Evolutionary conservation across 2,888 invertebrate genomes (phyloP).

Genomic region (Conops quadrifasciatus): DNA sequence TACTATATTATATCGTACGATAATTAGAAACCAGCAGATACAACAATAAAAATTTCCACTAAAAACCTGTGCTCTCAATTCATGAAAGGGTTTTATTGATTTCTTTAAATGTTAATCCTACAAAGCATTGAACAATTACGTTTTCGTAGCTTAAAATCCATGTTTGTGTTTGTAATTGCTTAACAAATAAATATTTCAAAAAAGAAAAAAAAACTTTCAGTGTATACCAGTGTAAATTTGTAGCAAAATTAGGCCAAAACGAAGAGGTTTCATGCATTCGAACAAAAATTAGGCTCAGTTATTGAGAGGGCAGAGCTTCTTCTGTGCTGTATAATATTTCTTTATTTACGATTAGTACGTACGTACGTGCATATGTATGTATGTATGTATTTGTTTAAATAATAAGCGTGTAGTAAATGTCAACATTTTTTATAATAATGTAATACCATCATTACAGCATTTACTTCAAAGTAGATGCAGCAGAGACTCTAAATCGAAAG

Average conservation of each 20-base stretch:
- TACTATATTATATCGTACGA: not conserved
- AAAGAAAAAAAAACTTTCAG: not conserved
- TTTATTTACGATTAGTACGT: not conserved
- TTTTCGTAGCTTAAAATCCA: not conserved
- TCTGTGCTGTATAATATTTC: not conserved
- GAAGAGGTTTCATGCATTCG: conserved; percentile 21
- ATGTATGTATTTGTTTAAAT: too few species aligned
- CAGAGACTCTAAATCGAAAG: too few species aligned
- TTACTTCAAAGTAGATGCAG: too few species aligned
- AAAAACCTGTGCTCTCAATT: not conserved
- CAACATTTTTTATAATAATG: too few species aligned
- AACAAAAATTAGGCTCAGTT: not conserved
- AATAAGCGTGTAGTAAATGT: too few species aligned
- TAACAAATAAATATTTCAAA: not conserved
- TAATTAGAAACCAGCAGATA: not conserved
- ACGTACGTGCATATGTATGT: too few species aligned
- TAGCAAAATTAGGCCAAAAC: conserved; percentile 12
- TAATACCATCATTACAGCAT: too few species aligned
- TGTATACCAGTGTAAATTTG: conserved; percentile 14
- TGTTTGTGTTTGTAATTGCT: conserved; percentile 5
- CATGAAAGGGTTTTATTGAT: too few species aligned
- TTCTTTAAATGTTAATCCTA: too few species aligned
- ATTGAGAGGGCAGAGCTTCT: not conserved
- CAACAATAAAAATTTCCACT: not conserved
- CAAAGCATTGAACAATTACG: too few species aligned